Evolutionary conservation across 2,888 invertebrate species (phyloP).

Genomic region (Neelides folsomi): DNA sequence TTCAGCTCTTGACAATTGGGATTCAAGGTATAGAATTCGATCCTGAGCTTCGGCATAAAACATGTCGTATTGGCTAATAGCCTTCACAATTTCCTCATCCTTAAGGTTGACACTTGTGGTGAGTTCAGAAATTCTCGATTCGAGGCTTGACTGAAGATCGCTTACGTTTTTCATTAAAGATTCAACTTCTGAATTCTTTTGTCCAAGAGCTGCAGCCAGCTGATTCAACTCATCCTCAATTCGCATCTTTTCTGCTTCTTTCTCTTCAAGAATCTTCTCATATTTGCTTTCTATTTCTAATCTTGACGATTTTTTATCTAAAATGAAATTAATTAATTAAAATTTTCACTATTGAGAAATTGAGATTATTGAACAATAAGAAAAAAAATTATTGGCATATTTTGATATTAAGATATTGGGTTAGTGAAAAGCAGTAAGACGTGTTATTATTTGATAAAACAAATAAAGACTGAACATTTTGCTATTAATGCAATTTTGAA

Average conservation of each 20-base stretch:
- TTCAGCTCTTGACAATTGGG: too few relatives aligned
- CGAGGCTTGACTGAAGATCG: conserved; percentile 1
- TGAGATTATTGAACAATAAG: too few relatives aligned
- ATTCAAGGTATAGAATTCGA: too few relatives aligned
- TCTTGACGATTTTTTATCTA: background rate
- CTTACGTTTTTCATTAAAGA: conserved; percentile 18
- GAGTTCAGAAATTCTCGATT: conserved; percentile 4
- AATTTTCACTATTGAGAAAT: background rate
- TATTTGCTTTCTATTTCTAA: background rate
- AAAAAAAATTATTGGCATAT: too few relatives aligned
- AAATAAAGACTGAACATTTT: too few relatives aligned
- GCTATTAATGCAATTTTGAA: too few relatives aligned
- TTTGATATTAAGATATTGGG: too few relatives aligned
- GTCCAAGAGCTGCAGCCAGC: conserved; percentile 8
- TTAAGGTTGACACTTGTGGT: conserved; percentile 5
- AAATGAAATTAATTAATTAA: too few relatives aligned
- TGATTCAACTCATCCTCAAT: conserved; percentile 10
- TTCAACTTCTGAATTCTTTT: conserved; percentile 18
- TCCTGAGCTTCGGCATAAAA: background rate
- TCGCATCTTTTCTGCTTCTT: conserved; percentile 3
- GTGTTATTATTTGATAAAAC: too few relatives aligned
- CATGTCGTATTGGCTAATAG: conserved; percentile 9
- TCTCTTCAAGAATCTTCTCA: background rate
- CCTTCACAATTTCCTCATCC: conserved; percentile 9
- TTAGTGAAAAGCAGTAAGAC: too few relatives aligned